These are phyloP conservation scores for Morone saxatilis DNA, from an alignment of 2,113 vertebrate species.

Conservation along the genomic window DNA sequence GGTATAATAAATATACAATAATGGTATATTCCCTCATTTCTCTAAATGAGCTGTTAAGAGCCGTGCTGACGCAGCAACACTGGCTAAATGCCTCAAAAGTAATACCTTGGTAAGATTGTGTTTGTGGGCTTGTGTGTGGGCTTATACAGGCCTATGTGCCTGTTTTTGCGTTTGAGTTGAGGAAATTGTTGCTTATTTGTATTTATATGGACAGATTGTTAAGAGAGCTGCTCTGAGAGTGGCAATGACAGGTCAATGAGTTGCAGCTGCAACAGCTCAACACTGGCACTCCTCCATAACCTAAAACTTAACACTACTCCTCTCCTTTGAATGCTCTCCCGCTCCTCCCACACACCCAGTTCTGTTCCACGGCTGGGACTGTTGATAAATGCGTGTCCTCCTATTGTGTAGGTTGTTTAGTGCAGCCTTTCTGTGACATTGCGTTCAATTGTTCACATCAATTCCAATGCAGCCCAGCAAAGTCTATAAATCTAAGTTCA, in stretches of 20 bases:
- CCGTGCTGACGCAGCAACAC: slow-evolving; percentile 5
- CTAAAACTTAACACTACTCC: slow-evolving; percentile 60
- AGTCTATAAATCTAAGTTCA: slow-evolving; percentile 69
- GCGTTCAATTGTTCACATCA: slow-evolving; percentile 55
- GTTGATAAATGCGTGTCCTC: slow-evolving; percentile 55
- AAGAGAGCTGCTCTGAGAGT: slow-evolving; percentile 47
- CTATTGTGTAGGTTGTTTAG: slow-evolving; percentile 56
- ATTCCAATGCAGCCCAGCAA: slow-evolving; percentile 3
- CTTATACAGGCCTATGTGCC: not conserved
- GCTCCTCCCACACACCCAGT: slow-evolving; percentile 64
- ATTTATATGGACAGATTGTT: slow-evolving; percentile 60
- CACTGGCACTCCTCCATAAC: slow-evolving; percentile 67
- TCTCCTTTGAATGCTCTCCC: slow-evolving; percentile 49
- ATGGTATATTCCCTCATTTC: slow-evolving; percentile 14
- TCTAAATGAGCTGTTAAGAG: slow-evolving; percentile 26
- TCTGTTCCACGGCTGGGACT: slow-evolving; percentile 36
- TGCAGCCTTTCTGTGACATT: slow-evolving; percentile 30
- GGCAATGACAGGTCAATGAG: slow-evolving; percentile 68
- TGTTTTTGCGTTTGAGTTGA: slow-evolving; percentile 34
- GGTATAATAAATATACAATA: not conserved
- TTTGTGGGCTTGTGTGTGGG: slow-evolving; percentile 18
- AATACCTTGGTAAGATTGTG: slow-evolving; percentile 29
- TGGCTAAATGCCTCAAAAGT: slow-evolving; percentile 18
- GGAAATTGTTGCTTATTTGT: slow-evolving; percentile 62
- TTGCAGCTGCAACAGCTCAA: slow-evolving; percentile 68